Base-by-base conservation (phyloP, 1,140 invertebrate genomes). In the Leptinotarsa texana region DNA sequence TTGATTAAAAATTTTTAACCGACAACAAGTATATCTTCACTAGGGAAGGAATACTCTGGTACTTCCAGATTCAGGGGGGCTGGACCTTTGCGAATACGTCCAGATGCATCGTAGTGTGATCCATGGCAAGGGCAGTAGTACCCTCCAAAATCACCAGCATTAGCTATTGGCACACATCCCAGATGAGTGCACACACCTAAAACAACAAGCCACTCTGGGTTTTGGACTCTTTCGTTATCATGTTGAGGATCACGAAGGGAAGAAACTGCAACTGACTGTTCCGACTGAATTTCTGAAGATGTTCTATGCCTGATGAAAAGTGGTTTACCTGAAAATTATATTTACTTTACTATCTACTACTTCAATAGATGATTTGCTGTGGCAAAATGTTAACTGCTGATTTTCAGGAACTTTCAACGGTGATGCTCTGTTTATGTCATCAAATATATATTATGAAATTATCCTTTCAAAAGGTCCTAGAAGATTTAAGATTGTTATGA, bases 81-180 rank as follows among this genome's bases (percentile, higher is more conserved):
- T 13, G 98, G 98, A 72, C 98, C 98, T 89, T 98, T 99, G 73
- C 98, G 92, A 83, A 99, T 99, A 79, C 98, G 91, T 5, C 98
- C 98, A 67, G 97, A 97, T 4, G 94, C 94, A 85, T 99, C 98
- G 83, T 99, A 99, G 86, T 99, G 98, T 66, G 97, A 99, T 67
- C 98, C 98, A 84, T 99, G 98, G 86, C 98, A 99, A 3, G 98
- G 98, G 83, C 98, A 99, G 87, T 98, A 99, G 83, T 98, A 99
- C 67, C 98, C 98, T 66, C 87, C 88, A 86, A 91, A 98, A 80
- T 99, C 96, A 61, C 97, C 98, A 77, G 96, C 91, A 86, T 98
- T 96, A 27, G 97, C 94, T 80, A 98, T 95, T 61, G 97, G 97
- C 67, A 98, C 95, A 88, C 97, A 98, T 75, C 98, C 98, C 81